Conservation (phyloP, 2,113 vertebrate species). For the Xyliphius kryptos region DNA sequence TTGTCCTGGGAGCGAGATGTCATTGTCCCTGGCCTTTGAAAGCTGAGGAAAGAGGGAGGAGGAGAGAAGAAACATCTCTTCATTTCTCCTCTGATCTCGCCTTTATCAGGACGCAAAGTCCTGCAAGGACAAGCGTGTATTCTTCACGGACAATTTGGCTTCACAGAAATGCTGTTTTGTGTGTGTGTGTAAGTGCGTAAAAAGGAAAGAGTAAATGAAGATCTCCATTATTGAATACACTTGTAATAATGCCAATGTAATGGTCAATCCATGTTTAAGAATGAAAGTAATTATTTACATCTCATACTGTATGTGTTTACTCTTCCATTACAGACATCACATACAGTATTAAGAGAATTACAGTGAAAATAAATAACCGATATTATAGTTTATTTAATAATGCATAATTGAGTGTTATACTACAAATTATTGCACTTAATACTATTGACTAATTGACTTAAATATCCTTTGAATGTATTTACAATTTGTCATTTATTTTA, state of each 20-base stretch:
- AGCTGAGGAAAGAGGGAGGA: slow-evolving; percentile 47
- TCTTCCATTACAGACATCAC: no score
- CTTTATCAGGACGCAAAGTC: slow-evolving; percentile 59
- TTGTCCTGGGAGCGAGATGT: slow-evolving; percentile 61
- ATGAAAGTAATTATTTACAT: no score
- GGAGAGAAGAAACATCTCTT: slow-evolving; percentile 66
- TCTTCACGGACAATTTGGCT: slow-evolving; percentile 54
- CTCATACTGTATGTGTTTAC: no score
- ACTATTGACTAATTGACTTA: no score
- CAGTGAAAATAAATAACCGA: no score
- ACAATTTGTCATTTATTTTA: no score
- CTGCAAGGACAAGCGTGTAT: slow-evolving; percentile 68
- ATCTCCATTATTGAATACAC: slow-evolving; percentile 19
- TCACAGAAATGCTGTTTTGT: slow-evolving; percentile 26
- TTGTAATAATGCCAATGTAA: neutral
- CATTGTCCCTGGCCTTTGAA: slow-evolving; percentile 62
- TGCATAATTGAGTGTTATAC: no score
- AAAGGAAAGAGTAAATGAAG: slow-evolving; percentile 23
- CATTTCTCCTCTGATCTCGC: slow-evolving; percentile 60
- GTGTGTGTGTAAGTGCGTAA: slow-evolving; percentile 4
- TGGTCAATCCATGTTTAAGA: no score
- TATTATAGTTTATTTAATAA: no score
- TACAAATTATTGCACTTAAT: no score
- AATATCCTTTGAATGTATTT: no score
- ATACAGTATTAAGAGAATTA: no score